Evolutionary conservation across 2,888 invertebrate species (phyloP), one percentile per base, ranked within the genome.

Genomic region (Hypena proboscidalis): DNA sequence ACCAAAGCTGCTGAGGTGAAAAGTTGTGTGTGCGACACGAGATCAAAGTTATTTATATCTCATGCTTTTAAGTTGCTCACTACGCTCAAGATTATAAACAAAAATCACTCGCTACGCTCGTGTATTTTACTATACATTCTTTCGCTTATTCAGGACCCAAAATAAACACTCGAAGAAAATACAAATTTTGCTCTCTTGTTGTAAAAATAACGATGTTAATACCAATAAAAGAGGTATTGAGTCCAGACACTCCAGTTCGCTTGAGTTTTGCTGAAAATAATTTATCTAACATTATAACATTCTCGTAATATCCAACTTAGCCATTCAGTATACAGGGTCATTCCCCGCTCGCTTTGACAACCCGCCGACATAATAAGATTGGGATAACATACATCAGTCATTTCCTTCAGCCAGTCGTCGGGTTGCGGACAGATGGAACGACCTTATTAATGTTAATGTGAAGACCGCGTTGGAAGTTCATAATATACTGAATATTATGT

Each of bases 381-480:
- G 15, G 20, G 14, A 42, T 41, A 58, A 50, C 57, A 53, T 53
- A 40, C 45, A 42, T 42, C 46, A 38, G 30, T 32, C 46, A 33
- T 44, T 46, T 59, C 43, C 50, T 6, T 7, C 36, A 29, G 21
- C 25, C 45, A 22, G 20, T 22, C 43, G 45, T n/a, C n/a, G 31
- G 56, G 38, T 30, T 44, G 3, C 34, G 42, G 30, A 25, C 52
- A 42, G 29, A 33, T 33, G 45, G 34, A 34, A 38, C 29, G 8
- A 10, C 27, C 32, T 51, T 57, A 57, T 62, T 59, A 62, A 54
- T 57, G 62, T 62, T 62, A 49, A 62, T 45, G 19, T 36, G 21
- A 25, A 33, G 8, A 34, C 43, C 29, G 21, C 23, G 29, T 34
- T 34, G 37, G 3, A 14, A 8, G 23, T 9, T 33, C 25, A 30